Base-by-base conservation (phyloP, 2,888 invertebrate genomes). In the Nudaria mundana region DNA sequence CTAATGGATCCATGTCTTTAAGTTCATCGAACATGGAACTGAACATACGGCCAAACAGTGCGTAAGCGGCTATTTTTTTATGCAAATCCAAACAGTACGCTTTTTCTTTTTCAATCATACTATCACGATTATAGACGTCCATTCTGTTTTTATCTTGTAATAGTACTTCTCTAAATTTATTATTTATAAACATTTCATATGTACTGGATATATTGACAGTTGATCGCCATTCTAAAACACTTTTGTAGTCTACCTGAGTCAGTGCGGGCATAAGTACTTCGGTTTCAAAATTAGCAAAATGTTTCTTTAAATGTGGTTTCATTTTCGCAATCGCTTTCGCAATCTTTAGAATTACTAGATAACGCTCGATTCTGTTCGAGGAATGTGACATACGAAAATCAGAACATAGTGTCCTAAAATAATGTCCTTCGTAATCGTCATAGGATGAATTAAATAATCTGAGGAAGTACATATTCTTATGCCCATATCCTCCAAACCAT, bases 61-160 rank as follows among this genome's bases (percentile, higher is more conserved):
- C 29, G 22, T 47, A 45, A 0, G 47, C 46, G 0, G 39, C 56
- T 1, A 58, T 14, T 30, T 46, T 40, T 15, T 42, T 51, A 24
- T 58, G 48, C n/a, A 30, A 39, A 1, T 13, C 4, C 4, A 42
- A 33, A 14, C 43, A 49, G 7, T 39, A 32, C n/a, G 10, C 14
- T 2, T 28, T 37, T 14, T 55, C 48, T 11, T 35, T 47, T 2
- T 58, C 34, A 8, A 33, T 16, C 3, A 30, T 28, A 4, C 35
- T 25, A 4, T 37, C 35, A 3, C 53, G 35, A 6, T 32, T 43
- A 23, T 16, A n/a, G n/a, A n/a, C n/a, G n/a, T n/a, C n/a, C n/a
- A n/a, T n/a, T n/a, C n/a, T n/a, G n/a, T n/a, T n/a, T n/a, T n/a
- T n/a, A n/a, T n/a, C n/a, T n/a, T n/a, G n/a, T n/a, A n/a, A n/a